phyloP scores from a whole-genome alignment of 2,113 vertebrate genomes.

The Falco punctatus region DNA sequence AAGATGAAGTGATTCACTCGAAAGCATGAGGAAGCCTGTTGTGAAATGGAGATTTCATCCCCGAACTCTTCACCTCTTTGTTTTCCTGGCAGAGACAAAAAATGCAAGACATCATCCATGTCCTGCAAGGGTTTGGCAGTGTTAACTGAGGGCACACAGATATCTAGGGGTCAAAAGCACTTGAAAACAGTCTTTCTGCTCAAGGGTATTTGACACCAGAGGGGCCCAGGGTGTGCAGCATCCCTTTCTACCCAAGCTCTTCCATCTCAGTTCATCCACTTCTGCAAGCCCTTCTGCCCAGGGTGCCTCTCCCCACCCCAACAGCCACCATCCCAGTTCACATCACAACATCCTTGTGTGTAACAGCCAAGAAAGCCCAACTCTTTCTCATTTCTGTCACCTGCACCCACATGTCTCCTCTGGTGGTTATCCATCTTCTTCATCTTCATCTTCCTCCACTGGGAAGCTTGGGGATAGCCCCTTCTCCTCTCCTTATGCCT shows the following conservation, averaged over 20 bases:
- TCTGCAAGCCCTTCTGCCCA: not conserved
- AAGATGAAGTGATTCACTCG: not conserved
- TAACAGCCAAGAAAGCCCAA: not conserved
- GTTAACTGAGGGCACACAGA: not conserved
- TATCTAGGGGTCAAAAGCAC: not conserved
- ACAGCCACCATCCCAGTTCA: not conserved
- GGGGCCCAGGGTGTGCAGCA: accelerated
- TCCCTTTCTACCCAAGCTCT: not conserved
- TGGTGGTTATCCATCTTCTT: not conserved
- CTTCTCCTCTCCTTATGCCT: not conserved
- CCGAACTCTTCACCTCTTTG: not conserved
- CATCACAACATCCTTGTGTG: not conserved
- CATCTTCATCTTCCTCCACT: not conserved
- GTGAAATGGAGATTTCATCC: not conserved
- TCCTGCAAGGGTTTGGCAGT: not conserved
- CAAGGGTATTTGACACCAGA: not conserved
- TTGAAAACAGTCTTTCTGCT: not conserved
- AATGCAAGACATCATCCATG: not conserved
- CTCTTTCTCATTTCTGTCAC: not conserved
- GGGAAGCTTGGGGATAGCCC: not conserved
- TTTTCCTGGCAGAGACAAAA: not conserved
- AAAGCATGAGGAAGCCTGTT: not conserved
- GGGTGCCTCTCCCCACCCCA: too few relatives aligned
- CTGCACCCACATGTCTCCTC: not conserved
- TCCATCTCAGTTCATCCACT: not conserved